phyloP scores from a whole-genome alignment of 2,888 invertebrate genomes.

The Synergus laeviventris region DNA sequence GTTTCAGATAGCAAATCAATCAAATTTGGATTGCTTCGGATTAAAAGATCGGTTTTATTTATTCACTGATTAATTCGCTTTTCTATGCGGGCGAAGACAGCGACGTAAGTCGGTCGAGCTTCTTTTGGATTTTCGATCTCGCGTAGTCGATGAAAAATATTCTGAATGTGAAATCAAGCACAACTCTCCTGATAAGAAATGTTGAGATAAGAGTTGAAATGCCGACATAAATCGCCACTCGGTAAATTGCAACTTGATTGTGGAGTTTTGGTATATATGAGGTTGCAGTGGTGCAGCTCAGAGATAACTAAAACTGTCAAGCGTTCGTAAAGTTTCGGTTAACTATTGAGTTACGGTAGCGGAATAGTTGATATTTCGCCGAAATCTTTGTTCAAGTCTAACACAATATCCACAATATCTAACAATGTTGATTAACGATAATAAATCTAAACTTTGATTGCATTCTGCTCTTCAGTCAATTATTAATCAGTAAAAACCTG shows the following conservation, averaged over 20 bases:
- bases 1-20: too few relatives aligned
- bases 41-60: background rate
- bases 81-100: background rate
- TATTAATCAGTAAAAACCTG: too few relatives aligned
- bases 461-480: background rate
- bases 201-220: slow-evolving; percentile 31
- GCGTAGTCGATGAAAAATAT: slow-evolving; percentile 14
- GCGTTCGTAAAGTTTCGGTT: background rate
- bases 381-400: slow-evolving; percentile 1
- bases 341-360: background rate
- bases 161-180: slow-evolving; percentile 17
- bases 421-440: background rate
- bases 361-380: background rate
- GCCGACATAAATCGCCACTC: slow-evolving; percentile 17
- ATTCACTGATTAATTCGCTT: slow-evolving; percentile 9
- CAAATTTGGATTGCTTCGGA: too few relatives aligned
- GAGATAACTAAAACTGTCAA: background rate
- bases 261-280: slow-evolving; percentile 4
- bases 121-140: slow-evolving; percentile 11
- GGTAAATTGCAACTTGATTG: slow-evolving; percentile 22
- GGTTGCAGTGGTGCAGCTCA: background rate
- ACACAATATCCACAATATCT: background rate
- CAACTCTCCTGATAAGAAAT: slow-evolving; percentile 19
- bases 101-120: background rate
- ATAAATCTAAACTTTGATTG: background rate